Evolutionary conservation across 2,888 invertebrate species (phyloP).

Genomic region (Caenorhabditis japonica): DNA sequence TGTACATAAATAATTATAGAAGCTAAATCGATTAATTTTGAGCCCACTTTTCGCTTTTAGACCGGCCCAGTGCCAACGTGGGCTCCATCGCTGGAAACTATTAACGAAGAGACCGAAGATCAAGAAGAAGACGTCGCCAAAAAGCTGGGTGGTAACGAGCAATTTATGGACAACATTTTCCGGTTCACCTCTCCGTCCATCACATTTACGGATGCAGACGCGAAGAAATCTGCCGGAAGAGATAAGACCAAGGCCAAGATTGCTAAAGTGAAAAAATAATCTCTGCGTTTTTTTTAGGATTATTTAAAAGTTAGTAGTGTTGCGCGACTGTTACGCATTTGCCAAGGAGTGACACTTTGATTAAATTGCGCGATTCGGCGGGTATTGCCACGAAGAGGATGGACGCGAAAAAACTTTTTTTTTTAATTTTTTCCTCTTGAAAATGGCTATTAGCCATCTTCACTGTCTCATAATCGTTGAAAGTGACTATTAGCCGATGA

Average conservation of each 20-base stretch:
- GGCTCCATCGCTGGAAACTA: slow-evolving; percentile 63
- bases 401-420: neutral
- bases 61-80: slow-evolving; percentile 72
- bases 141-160: slow-evolving; percentile 37
- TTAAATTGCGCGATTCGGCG: too few species aligned
- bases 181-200: slow-evolving; percentile 71
- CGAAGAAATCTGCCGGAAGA: slow-evolving; percentile 67
- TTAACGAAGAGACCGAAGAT: slow-evolving; percentile 62
- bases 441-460: too few species aligned
- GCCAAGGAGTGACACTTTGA: too few species aligned
- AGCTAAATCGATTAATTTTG: neutral
- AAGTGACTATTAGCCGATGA: too few species aligned
- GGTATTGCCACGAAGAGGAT: too few species aligned
- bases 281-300: neutral
- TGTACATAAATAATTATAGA: neutral
- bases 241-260: slow-evolving; percentile 75
- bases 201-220: slow-evolving; percentile 70
- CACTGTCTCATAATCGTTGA: too few species aligned
- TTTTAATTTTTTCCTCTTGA: slow-evolving; percentile 2
- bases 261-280: slow-evolving; percentile 76
- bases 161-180: slow-evolving; percentile 42
- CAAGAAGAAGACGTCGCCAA: slow-evolving; percentile 28
- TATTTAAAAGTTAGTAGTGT: slow-evolving; percentile 2
- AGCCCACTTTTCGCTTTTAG: slow-evolving; percentile 9
- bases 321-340: too few species aligned